Evolutionary conservation across 2,888 invertebrate genomes (phyloP), one percentile per base, ranked within the genome.

Genomic region (Micoletzkya japonica): DNA sequence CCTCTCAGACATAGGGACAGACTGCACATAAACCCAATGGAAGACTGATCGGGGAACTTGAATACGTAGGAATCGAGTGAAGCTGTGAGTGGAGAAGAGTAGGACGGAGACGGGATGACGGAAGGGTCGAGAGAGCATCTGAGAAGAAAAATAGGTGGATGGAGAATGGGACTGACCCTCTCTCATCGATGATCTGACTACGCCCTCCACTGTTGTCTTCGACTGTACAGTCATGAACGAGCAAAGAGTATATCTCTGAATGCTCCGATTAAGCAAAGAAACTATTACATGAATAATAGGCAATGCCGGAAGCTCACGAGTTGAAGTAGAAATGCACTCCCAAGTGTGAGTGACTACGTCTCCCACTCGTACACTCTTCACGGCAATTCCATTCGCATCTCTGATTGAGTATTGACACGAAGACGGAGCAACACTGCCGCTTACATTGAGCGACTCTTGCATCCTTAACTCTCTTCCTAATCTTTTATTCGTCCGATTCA

Each of bases 181-280:
- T 20, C 6, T 64, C 34, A 52, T 64, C 52, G 14, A 64, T 64
- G 0, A 64, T 52, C 20, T 34, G 28, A 34, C 32, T 64, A 52
- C 64, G n/a, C 7, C 52, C 52, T 24, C 64, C 64, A 36, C 30
- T 52, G 10, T 39, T 57, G 44, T 67, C 67, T 30, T 44, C 49
- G 14, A 67, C 67, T 3, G 67, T 30, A 44, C 67, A 67, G 20
- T 56, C 26, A 57, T 67, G 67, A 28, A 67, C 57, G 20, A 67
- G 67, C 17, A 67, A 57, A 44, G 67, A 67, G n/a, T 67, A 67
- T 10, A 67, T 34, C 10, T 67, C 67, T 67, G n/a, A 39, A 10
- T 2, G 17, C 14, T 2, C 6, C 28, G 20, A 24, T 10, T 7
- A 34, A 17, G 4, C n/a, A n/a, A n/a, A n/a, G n/a, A n/a, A n/a